Evolutionary conservation across 2,888 invertebrate genomes (phyloP).

Genomic region (Anarsia innoxiella): DNA sequence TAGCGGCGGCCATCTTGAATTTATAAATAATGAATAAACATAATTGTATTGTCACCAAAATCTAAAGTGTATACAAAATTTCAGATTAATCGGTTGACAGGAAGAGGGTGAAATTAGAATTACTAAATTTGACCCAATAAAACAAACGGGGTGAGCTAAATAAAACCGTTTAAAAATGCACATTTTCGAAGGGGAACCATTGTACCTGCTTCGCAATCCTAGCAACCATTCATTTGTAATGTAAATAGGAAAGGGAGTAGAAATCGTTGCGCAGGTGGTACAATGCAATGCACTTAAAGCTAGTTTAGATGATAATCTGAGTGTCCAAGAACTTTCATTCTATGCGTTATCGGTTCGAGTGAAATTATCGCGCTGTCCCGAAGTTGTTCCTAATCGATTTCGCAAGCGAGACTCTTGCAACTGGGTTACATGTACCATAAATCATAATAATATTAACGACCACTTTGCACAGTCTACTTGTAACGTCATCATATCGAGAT

Average conservation of each 20-base stretch:
- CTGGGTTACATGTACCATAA: conserved; percentile 55
- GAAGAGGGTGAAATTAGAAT: too few relatives aligned
- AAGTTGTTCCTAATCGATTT: conserved; percentile 44
- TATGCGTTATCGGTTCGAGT: conserved; percentile 12
- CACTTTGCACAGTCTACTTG: conserved; percentile 27
- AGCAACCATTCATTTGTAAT: conserved; percentile 6
- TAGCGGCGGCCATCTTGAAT: too few relatives aligned
- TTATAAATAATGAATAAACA: too few relatives aligned
- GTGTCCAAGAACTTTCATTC: conserved; percentile 7
- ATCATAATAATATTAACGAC: conserved; percentile 55
- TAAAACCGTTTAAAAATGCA: too few relatives aligned
- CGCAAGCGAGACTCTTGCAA: conserved; percentile 36
- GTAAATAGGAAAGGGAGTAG: conserved; percentile 5
- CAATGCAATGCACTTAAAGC: conserved; percentile 7
- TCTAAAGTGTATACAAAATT: too few relatives aligned
- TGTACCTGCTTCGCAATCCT: too few relatives aligned
- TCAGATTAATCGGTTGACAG: too few relatives aligned
- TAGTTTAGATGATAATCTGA: conserved; percentile 9
- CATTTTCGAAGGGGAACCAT: too few relatives aligned
- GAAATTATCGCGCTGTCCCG: conserved; percentile 28
- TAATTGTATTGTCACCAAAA: too few relatives aligned
- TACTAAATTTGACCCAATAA: too few relatives aligned
- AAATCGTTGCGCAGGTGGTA: conserved; percentile 8
- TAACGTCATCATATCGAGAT: conserved; percentile 19
- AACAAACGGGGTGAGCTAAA: too few relatives aligned